Base-by-base conservation (phyloP, 2,888 invertebrate genomes). In the Tiliacea aurago region DNA sequence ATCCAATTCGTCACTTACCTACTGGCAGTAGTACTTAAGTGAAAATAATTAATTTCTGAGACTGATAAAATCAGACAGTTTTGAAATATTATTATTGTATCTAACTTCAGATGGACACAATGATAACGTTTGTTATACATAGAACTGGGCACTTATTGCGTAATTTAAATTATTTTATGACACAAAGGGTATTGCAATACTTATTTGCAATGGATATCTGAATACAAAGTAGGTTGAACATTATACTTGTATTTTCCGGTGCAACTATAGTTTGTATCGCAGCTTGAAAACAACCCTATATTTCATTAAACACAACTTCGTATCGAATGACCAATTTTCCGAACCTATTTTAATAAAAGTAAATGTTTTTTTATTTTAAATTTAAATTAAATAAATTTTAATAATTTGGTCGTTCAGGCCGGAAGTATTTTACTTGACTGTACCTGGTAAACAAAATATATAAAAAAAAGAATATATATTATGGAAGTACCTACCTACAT, bases 61-160 rank as follows among this genome's bases (percentile, higher is more conserved):
- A 23, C 28, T 15, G 56, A 76, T 67, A 70, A 55, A 23, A 70
- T 61, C 67, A 23, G 28, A 37, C 6, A 41, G 33, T 51, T 55
- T 20, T 51, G 67, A 67, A 68, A 62, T 6, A 37, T 6, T 65
- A 56, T 43, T 33, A n/a, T 56, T 33, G 63, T 56, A 51, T 15
- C 51, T 62, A 56, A 63, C 58, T 45, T 56, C n/a, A 59, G 69
- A 78, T 72, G 56, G 23, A 59, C 66, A 47, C 69, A 56, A 20
- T 70, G 75, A 78, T 73, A 82, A 45, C 9, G 28, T 55, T 51
- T 51, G 20, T 55, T 63, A n/a, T 49, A 51, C 20, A 13, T 28
- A 49, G 23, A 67, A 55, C 53, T 63, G 43, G 28, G 67, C 23
- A 47, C 18, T 33, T 33, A 59, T 13, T 62, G 28, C 13, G 59